phyloP scores from a whole-genome alignment of 2,888 invertebrate genomes.

The Megastigmus dorsalis region DNA sequence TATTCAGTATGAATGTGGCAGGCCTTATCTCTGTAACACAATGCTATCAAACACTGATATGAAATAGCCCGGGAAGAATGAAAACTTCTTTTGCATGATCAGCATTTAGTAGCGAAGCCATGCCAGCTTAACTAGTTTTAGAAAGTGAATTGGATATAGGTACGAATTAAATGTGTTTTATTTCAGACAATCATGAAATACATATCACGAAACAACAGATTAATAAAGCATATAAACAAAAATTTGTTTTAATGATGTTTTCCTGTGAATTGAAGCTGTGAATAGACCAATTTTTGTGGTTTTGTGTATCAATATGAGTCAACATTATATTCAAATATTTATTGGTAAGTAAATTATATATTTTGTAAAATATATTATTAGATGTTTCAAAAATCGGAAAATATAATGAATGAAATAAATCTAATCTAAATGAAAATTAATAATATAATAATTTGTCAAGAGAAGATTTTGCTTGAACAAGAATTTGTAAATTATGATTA shows the following conservation, averaged over 20 bases:
- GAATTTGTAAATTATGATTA: no score
- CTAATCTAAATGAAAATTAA: no score
- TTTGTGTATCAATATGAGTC: constrained; percentile 26
- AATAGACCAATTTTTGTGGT: constrained; percentile 23
- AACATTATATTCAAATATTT: background rate
- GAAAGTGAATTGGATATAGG: background rate
- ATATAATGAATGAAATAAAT: no score
- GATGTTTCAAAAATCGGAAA: no score
- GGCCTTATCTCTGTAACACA: constrained; percentile 39
- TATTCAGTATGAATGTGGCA: constrained; percentile 30
- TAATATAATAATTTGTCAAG: no score
- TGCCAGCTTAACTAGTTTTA: constrained; percentile 7
- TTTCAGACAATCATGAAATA: constrained; percentile 34
- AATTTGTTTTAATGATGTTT: background rate
- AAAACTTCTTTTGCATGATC: constrained; percentile 33
- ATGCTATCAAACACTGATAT: constrained; percentile 48
- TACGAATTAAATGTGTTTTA: background rate
- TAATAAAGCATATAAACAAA: background rate
- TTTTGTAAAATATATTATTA: no score
- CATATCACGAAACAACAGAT: constrained; percentile 24
- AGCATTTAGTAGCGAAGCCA: constrained; percentile 19
- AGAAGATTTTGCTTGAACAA: no score
- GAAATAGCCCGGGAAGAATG: constrained; percentile 19
- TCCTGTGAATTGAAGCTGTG: constrained; percentile 7
- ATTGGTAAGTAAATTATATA: constrained; percentile 35